phyloP scores from a whole-genome alignment of 2,888 invertebrate genomes.

The Nephrotoma flavescens region DNA sequence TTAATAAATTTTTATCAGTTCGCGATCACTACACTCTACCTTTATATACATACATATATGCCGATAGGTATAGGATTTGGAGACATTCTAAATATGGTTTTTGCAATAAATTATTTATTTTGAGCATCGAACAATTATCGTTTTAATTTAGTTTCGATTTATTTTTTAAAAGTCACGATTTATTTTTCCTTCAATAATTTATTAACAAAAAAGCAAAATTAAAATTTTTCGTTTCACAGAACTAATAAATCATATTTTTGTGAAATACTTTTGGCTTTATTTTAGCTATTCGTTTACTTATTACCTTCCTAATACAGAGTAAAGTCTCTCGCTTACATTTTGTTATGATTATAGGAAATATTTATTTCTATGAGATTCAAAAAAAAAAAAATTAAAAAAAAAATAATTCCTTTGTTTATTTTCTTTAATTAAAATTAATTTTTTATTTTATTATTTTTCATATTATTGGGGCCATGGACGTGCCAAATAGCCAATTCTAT shows the following conservation, averaged over 20 bases:
- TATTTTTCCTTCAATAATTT: neutral
- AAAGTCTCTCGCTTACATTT: neutral
- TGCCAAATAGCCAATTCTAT: neutral
- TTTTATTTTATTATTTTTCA: neutral
- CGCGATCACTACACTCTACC: neutral
- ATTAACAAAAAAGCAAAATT: neutral
- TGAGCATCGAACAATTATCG: neutral
- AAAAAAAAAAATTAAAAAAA: neutral
- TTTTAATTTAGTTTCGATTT: neutral
- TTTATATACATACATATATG: no score
- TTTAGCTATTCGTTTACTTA: neutral
- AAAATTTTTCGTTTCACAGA: neutral
- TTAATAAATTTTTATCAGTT: neutral
- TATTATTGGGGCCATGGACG: conserved; percentile 5
- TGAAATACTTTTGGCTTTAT: neutral
- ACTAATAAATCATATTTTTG: neutral
- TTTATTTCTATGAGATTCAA: neutral
- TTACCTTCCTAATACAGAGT: neutral
- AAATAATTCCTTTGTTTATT: neutral
- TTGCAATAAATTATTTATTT: neutral
- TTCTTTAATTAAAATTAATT: neutral
- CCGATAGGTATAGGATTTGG: neutral
- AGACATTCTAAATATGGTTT: neutral
- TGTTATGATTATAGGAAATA: neutral
- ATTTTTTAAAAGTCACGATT: neutral